These are phyloP conservation scores for Nannoperca australis DNA, from an alignment of 2,797 vertebrate species.

Conservation along the genomic window DNA sequence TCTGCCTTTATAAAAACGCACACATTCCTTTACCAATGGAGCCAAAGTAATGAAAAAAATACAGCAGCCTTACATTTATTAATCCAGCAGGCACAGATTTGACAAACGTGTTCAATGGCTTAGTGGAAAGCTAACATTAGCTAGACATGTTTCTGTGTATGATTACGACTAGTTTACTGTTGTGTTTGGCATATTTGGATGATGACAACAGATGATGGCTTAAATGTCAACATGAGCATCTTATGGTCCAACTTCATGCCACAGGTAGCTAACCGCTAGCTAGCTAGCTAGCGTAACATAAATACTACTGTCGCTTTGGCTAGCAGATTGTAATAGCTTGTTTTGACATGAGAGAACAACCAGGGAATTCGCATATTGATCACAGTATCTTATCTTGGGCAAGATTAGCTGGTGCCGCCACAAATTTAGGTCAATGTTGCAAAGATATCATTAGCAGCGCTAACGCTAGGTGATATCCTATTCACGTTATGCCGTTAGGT, in stretches of 20 bases:
- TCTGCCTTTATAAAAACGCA: background rate
- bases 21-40: background rate
- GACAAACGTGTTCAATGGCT: background rate
- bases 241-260: slow-evolving; percentile 24
- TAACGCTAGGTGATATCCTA: background rate
- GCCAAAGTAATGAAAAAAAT: background rate
- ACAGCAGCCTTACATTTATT: background rate
- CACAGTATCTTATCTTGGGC: background rate
- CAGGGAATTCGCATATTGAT: background rate
- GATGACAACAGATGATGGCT: background rate
- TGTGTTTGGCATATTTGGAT: too few relatives aligned
- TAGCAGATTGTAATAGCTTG: accelerated
- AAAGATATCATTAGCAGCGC: slow-evolving; percentile 17
- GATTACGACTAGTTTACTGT: background rate
- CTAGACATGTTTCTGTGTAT: background rate
- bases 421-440: background rate
- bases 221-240: slow-evolving; percentile 13
- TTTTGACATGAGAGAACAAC: background rate
- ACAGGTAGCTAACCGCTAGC: slow-evolving; percentile 29
- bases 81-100: background rate
- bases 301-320: background rate
- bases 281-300: background rate
- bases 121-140: background rate
- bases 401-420: background rate
- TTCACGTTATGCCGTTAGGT: slow-evolving; percentile 13